Conservation (phyloP, 53 echinoderm and acorn worm genomes). For the Holothuria scabra region DNA sequence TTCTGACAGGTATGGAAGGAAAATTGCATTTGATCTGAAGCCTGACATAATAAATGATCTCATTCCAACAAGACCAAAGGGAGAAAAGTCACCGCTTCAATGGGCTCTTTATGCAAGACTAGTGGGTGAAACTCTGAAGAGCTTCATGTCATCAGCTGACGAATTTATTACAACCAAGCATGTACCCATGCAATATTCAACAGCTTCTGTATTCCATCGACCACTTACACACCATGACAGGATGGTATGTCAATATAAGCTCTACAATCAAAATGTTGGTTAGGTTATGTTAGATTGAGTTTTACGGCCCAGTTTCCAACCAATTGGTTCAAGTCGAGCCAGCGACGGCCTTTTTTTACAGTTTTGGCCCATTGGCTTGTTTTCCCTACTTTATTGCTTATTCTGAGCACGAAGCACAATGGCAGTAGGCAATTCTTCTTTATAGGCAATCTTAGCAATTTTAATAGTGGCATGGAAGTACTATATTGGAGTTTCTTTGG, state of each 20-base stretch:
- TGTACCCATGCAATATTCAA: slow-evolving; percentile 52
- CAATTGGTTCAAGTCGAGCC: too few relatives aligned
- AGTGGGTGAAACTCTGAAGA: slow-evolving; percentile 67
- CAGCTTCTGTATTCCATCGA: neutral
- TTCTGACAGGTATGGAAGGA: slow-evolving; percentile 61
- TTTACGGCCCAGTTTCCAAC: too few relatives aligned
- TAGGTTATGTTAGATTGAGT: too few relatives aligned
- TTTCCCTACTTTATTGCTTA: too few relatives aligned
- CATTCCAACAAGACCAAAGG: slow-evolving; percentile 34
- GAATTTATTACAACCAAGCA: slow-evolving; percentile 79
- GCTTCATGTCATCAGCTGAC: slow-evolving; percentile 70
- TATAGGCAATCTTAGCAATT: too few relatives aligned
- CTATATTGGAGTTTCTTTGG: too few relatives aligned
- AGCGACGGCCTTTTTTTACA: too few relatives aligned
- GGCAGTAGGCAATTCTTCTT: too few relatives aligned
- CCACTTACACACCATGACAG: slow-evolving; percentile 40
- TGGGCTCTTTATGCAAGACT: slow-evolving; percentile 51
- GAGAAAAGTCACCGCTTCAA: neutral
- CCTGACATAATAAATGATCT: slow-evolving; percentile 59
- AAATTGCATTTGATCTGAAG: slow-evolving; percentile 58
- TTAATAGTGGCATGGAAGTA: too few relatives aligned
- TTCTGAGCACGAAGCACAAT: too few relatives aligned
- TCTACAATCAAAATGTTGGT: too few relatives aligned
- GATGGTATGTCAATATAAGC: slow-evolving; percentile 52
- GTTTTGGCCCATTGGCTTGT: too few relatives aligned